These are phyloP conservation scores for Aphelenchoides bicaudatus DNA, from an alignment of 2,888 invertebrate genomes.

Conservation along the genomic window DNA sequence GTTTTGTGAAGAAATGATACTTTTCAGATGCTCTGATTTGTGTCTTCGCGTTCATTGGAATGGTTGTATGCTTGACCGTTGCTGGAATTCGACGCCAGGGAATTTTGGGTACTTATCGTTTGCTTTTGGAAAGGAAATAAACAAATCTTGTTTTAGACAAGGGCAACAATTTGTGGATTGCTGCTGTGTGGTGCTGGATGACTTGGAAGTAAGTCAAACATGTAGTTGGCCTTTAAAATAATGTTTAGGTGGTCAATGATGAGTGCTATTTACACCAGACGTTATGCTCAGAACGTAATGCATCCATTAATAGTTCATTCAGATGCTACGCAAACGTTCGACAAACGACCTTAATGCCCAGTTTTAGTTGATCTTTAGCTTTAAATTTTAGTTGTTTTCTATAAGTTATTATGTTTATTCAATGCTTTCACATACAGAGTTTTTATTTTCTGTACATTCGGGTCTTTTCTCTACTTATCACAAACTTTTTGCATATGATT, in stretches of 20 bases:
- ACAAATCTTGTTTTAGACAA: slow-evolving; percentile 35
- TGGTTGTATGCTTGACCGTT: slow-evolving; percentile 43
- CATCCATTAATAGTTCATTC: slow-evolving; percentile 20
- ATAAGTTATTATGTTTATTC: too few species aligned
- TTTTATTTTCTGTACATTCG: too few species aligned
- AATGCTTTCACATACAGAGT: too few species aligned
- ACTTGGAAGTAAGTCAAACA: slow-evolving; percentile 26
- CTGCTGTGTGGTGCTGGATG: slow-evolving; percentile 57
- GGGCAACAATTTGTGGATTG: slow-evolving; percentile 55
- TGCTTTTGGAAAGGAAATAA: not conserved
- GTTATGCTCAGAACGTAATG: slow-evolving; percentile 34
- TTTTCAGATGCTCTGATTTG: slow-evolving; percentile 34
- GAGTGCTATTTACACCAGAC: slow-evolving; percentile 31
- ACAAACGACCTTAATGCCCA: too few species aligned
- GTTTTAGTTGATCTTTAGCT: too few species aligned
- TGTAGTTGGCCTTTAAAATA: not conserved
- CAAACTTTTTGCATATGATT: too few species aligned
- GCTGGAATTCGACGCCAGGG: slow-evolving; percentile 49
- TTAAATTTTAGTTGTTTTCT: too few species aligned
- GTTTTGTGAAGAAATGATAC: too few species aligned
- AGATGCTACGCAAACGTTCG: slow-evolving; percentile 15
- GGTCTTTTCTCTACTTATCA: too few species aligned
- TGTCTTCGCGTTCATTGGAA: slow-evolving; percentile 42
- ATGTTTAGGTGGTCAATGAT: slow-evolving; percentile 34
- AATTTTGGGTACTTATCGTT: slow-evolving; percentile 27